Base-by-base conservation (phyloP, 2,888 invertebrate genomes). In the Apoda limacodes region DNA sequence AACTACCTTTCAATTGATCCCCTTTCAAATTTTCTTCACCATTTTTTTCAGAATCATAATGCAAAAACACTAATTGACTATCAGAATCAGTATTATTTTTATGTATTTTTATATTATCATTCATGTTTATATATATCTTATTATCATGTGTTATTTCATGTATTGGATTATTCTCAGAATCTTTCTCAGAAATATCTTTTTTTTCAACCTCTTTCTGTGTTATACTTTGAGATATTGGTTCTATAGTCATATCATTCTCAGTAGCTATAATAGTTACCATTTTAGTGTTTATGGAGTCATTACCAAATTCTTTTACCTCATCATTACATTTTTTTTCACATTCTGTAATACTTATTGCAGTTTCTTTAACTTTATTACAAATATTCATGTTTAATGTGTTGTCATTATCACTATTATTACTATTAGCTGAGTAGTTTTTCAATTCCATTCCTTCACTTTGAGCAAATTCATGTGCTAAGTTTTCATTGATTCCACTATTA, bases 41-140 rank as follows among this genome's bases (percentile, higher is more conserved):
- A 13, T 23, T 12, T 21, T 45, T 53, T 40, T 65, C 62, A 25
- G 62, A 46, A 37, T 60, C 59, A 47, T 51, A 60, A 46, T 57
- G 48, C 37, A 61, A 46, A 32, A 45, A 47, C 33, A 65, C 52
- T 15, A 46, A 27, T 43, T 66, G 59, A 37, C 59, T 64, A 34
- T 54, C 55, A 35, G 40, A 42, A 20, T 35, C 28, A 30, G 22
- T 15, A 22, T 42, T 40, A 5, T 27, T n/a, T 22, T 35, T 14
- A 12, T 22, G 13, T 28, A 28, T 22, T 25, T 10, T 31, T n/a
- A 21, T 25, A 30, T 29, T 17, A n/a, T 22, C 30, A 27, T 33
- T 5, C 25, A n/a, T n/a, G n/a, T 17, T n/a, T 6, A 19, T 27
- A 15, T 27, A 25, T 29, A 35, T 28, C 22, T 23, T 15, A 15